Evolutionary conservation across 2,113 vertebrate species (phyloP).

Genomic region (Dunckerocampus dactyliophorus): DNA sequence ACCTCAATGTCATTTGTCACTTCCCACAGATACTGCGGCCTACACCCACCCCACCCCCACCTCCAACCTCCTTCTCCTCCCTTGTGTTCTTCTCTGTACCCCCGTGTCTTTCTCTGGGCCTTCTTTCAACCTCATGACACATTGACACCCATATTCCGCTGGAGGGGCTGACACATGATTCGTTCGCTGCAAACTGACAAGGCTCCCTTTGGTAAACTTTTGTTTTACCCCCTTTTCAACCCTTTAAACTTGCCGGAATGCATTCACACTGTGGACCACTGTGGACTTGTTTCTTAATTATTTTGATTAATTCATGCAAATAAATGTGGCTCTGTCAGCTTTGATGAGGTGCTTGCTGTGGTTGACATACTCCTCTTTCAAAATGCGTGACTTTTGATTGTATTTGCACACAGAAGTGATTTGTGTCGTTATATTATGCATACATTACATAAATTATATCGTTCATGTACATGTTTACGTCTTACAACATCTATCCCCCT

Average conservation of each 20-base stretch:
- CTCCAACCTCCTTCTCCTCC: conserved; percentile 23
- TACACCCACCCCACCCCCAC: conserved; percentile 12
- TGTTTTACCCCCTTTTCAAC: not conserved
- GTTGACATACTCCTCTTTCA: no score
- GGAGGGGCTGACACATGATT: conserved; percentile 45
- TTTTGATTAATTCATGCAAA: not conserved
- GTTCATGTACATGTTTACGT: no score
- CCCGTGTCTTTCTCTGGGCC: conserved; percentile 13
- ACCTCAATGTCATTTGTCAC: conserved; percentile 12
- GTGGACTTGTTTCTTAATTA: not conserved
- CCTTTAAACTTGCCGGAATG: not conserved
- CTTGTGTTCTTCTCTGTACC: conserved; percentile 15
- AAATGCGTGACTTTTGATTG: no score
- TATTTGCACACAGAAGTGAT: no score
- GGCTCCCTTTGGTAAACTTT: conserved; percentile 19
- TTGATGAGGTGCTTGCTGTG: no score
- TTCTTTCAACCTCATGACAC: conserved; percentile 42
- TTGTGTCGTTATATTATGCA: no score
- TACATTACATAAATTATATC: no score
- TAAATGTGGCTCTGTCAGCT: no score
- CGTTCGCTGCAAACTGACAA: conserved; percentile 46
- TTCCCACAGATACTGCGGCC: conserved; percentile 37
- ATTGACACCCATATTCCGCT: conserved; percentile 43
- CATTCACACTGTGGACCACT: not conserved
- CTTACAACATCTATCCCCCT: no score